phyloP scores from a whole-genome alignment of 2,888 invertebrate genomes.

The Trichogramma evanescens region DNA sequence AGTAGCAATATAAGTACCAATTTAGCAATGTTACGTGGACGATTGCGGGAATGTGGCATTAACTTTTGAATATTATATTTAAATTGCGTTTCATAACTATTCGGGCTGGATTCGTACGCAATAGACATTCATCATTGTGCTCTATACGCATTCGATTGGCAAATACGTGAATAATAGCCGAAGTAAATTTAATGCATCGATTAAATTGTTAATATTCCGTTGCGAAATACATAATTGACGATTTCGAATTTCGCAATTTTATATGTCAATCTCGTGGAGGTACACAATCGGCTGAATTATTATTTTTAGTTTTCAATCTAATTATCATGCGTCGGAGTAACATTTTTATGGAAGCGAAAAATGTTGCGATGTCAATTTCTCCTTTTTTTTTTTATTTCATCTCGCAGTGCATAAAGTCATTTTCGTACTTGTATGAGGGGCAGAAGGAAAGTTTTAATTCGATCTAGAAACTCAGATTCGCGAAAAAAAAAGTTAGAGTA shows the following conservation, averaged over 20 bases:
- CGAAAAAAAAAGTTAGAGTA: constrained; percentile 4
- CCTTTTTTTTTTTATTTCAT: no score
- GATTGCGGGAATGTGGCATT: not conserved
- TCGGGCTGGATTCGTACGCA: no score
- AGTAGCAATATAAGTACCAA: not conserved
- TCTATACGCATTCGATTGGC: no score
- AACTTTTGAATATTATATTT: not conserved
- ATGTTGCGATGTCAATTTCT: constrained; percentile 1
- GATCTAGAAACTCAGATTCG: constrained; percentile 12
- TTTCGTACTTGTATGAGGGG: not conserved
- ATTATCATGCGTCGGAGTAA: not conserved
- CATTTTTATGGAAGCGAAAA: constrained; percentile 1
- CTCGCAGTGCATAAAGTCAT: not conserved
- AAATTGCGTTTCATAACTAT: no score
- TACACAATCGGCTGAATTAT: not conserved
- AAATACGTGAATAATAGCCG: no score
- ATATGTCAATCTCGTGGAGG: no score
- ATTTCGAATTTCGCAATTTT: no score
- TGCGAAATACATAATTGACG: no score
- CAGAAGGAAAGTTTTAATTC: constrained; percentile 13
- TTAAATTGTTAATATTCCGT: no score
- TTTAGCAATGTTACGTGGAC: no score
- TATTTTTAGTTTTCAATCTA: not conserved
- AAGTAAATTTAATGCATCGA: no score
- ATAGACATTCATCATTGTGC: no score